A percentile compares a stretch with the other conserved stretches of the same genome.
phyloP scores from a whole-genome alignment of 2,113 vertebrate species.

The Oncorhynchus mykiss region DNA sequence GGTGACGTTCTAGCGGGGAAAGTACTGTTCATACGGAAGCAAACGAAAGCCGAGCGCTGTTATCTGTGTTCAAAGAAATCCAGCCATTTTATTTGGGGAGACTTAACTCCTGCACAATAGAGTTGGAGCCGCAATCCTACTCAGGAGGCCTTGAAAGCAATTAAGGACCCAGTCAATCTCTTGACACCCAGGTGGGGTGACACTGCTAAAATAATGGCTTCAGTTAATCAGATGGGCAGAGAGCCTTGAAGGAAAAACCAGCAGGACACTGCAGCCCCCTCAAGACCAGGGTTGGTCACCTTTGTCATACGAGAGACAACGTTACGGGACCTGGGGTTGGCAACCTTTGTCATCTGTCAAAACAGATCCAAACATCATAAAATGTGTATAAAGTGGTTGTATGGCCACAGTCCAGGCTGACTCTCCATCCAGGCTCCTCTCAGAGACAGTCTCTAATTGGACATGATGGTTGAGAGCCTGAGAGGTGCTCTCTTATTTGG shows the following conservation, averaged over 20 bases:
- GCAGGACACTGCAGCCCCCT: constrained; percentile 23
- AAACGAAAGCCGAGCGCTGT: constrained; percentile 34
- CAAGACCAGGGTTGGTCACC: constrained; percentile 33
- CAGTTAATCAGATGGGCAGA: constrained; percentile 26
- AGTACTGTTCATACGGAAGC: constrained; percentile 32
- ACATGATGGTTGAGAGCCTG: constrained; percentile 26
- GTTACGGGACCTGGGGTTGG: constrained; percentile 16
- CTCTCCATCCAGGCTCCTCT: neutral
- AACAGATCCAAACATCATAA: constrained; percentile 44
- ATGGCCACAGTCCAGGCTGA: constrained; percentile 56
- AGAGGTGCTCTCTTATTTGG: neutral
- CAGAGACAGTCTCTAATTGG: constrained; percentile 40
- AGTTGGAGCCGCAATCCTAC: constrained; percentile 21
- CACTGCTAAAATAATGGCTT: constrained; percentile 50
- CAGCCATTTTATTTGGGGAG: neutral
- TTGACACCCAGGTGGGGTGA: constrained; percentile 50
- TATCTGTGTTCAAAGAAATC: constrained; percentile 40
- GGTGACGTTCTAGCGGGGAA: constrained; percentile 53
- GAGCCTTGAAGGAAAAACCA: constrained; percentile 18
- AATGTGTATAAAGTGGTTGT: constrained; percentile 45
- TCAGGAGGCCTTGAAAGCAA: constrained; percentile 16
- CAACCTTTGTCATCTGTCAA: constrained; percentile 41
- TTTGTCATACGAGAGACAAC: constrained; percentile 27
- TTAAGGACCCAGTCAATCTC: constrained; percentile 39
- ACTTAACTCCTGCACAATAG: neutral